These are phyloP conservation scores for Aphelenchoides avenae DNA, from an alignment of 1,140 invertebrate genomes.

Conservation along the genomic window DNA sequence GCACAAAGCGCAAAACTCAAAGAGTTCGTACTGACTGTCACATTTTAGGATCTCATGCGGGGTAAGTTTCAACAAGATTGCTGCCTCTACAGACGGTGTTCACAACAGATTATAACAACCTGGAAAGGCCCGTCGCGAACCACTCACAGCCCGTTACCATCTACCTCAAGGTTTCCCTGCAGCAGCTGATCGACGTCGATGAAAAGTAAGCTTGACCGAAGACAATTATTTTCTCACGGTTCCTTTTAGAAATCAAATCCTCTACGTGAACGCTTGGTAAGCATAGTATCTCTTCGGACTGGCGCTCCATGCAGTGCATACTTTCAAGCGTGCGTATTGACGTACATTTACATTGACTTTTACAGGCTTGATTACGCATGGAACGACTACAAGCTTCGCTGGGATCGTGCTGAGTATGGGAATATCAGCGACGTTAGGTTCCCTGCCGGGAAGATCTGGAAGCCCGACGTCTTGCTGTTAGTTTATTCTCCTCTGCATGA, in stretches of 20 bases:
- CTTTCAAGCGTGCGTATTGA: too few species aligned
- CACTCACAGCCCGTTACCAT: constrained; percentile 55
- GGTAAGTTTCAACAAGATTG: too few species aligned
- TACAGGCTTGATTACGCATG: too few species aligned
- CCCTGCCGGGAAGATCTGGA: constrained; percentile 92
- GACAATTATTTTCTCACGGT: too few species aligned
- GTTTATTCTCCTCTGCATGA: constrained; percentile 62
- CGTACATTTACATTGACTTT: too few species aligned
- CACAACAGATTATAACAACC: constrained; percentile 86
- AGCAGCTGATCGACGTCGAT: constrained; percentile 99
- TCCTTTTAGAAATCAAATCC: constrained; percentile 42
- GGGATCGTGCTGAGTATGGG: constrained; percentile 91
- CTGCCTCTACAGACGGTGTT: too few species aligned
- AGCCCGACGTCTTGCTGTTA: constrained; percentile 74
- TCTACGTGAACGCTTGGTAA: constrained; percentile 57
- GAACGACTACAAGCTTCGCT: constrained; percentile 94
- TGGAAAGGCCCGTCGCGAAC: constrained; percentile 88
- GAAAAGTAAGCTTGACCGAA: too few species aligned
- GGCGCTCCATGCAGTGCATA: background rate
- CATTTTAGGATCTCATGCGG: constrained; percentile 27
- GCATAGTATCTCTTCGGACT: constrained; percentile 46
- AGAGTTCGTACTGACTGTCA: background rate
- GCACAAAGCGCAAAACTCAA: background rate
- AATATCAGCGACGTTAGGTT: constrained; percentile 87
- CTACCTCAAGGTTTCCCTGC: constrained; percentile 61